phyloP scores from a whole-genome alignment of 2,888 invertebrate species.

The Meteorus colon region DNA sequence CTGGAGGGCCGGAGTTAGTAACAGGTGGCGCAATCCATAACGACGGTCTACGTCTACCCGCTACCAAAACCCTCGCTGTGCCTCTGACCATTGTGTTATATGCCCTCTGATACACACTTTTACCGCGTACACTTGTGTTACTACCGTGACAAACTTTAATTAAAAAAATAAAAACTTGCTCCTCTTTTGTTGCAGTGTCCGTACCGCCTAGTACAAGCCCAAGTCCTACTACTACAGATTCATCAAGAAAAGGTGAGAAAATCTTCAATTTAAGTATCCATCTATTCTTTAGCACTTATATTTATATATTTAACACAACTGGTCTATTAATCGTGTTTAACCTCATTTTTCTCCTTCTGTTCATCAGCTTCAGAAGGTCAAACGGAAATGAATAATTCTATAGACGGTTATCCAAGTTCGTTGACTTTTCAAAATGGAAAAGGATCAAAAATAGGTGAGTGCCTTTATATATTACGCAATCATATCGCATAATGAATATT shows the following conservation, averaged over 20 bases:
- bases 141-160: slow-evolving; percentile 59
- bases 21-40: slow-evolving; percentile 72
- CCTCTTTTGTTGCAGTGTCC: slow-evolving; percentile 78
- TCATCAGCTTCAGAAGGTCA: slow-evolving; percentile 73
- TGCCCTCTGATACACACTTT: slow-evolving; percentile 12
- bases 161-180: slow-evolving; percentile 65
- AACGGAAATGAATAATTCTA: slow-evolving; percentile 77
- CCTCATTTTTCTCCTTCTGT: not conserved
- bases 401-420: slow-evolving; percentile 79
- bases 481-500: too few relatives aligned
- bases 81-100: slow-evolving; percentile 20
- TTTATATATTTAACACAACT: not conserved
- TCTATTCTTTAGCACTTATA: not conserved
- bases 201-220: slow-evolving; percentile 88
- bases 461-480: too few relatives aligned
- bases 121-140: not conserved
- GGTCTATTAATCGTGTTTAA: slow-evolving; percentile 6
- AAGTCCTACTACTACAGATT: slow-evolving; percentile 82
- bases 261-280: slow-evolving; percentile 5
- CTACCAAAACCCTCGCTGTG: not conserved
- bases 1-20: slow-evolving; percentile 68
- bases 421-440: slow-evolving; percentile 76
- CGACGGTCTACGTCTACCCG: slow-evolving; percentile 46
- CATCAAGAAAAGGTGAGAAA: slow-evolving; percentile 71
- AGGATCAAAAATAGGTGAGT: slow-evolving; percentile 64